A percentile compares a stretch with the other conserved stretches of the same genome.
Conservation (phyloP, 2,888 invertebrate species). For the Lobophora halterata region DNA sequence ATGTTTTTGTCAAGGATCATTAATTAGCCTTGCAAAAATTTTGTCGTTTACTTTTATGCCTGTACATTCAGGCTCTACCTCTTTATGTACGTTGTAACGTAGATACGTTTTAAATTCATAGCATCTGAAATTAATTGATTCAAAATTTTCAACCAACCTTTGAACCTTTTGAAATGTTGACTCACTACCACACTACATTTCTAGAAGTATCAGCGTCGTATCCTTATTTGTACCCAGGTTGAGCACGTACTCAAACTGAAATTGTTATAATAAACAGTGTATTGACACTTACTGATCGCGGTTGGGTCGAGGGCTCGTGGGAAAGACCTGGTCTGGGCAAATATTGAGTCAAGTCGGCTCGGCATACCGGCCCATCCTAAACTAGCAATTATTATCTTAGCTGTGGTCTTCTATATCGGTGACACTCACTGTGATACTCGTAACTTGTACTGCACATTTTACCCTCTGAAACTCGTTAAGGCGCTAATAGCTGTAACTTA, state of each 20-base stretch:
- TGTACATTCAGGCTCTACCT: too few species aligned
- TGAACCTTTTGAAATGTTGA: not conserved
- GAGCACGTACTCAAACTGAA: conserved; percentile 25
- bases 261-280: conserved; percentile 63
- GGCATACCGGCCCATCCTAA: conserved; percentile 22
- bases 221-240: conserved; percentile 11
- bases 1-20: conserved; percentile 45
- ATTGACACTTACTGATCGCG: conserved; percentile 66
- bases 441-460: too few species aligned
- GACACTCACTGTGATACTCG: conserved; percentile 10
- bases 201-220: conserved; percentile 1
- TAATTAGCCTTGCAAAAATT: conserved; percentile 9
- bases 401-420: conserved; percentile 14
- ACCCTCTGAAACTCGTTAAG: too few species aligned
- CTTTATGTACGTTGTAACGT: too few species aligned
- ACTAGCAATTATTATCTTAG: conserved; percentile 9
- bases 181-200: not conserved
- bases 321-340: conserved; percentile 63
- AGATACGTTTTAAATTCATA: too few species aligned
- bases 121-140: not conserved
- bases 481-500: too few species aligned
- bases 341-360: conserved; percentile 50
- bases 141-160: not conserved
- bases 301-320: conserved; percentile 53
- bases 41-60: too few species aligned